phyloP scores from a whole-genome alignment of 1,140 invertebrate genomes.

The Sinonovacula constricta region DNA sequence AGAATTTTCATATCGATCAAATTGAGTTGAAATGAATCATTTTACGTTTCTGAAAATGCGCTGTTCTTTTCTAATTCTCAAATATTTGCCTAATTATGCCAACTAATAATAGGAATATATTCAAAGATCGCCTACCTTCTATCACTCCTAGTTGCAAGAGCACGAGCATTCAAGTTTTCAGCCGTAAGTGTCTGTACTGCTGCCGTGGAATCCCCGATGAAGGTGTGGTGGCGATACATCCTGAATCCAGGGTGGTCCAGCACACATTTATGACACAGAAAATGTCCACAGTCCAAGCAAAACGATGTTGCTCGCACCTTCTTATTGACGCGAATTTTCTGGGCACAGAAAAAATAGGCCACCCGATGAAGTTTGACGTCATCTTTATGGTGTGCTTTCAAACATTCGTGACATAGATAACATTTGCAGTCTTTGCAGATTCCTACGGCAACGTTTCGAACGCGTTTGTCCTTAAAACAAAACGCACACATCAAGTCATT shows the following conservation, averaged over 20 bases:
- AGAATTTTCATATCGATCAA: too few relatives aligned
- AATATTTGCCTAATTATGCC: too few relatives aligned
- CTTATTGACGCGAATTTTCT: slow-evolving; percentile 30
- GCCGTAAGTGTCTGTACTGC: too few relatives aligned
- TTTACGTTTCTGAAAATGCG: too few relatives aligned
- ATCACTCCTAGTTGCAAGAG: too few relatives aligned
- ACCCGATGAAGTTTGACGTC: slow-evolving; percentile 2
- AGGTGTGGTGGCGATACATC: slow-evolving; percentile 29
- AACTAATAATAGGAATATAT: too few relatives aligned
- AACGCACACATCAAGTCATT: slow-evolving; percentile 42
- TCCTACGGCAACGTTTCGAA: slow-evolving; percentile 14
- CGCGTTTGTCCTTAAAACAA: slow-evolving; percentile 8
- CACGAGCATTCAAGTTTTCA: too few relatives aligned
- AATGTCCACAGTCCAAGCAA: slow-evolving; percentile 45
- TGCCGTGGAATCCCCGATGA: slow-evolving; percentile 39
- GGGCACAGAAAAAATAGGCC: slow-evolving; percentile 35
- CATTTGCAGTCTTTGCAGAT: slow-evolving; percentile 43
- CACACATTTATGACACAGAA: slow-evolving; percentile 40
- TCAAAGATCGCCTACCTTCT: too few relatives aligned
- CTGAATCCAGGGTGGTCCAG: slow-evolving; percentile 31
- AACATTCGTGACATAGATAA: slow-evolving; percentile 33
- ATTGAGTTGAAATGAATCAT: too few relatives aligned
- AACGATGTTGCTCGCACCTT: slow-evolving; percentile 37
- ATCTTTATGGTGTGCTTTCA: not conserved
- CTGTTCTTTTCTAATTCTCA: too few relatives aligned